Evolutionary conservation across 2,113 vertebrate species (phyloP).

Genomic region (Geothlypis trichas): DNA sequence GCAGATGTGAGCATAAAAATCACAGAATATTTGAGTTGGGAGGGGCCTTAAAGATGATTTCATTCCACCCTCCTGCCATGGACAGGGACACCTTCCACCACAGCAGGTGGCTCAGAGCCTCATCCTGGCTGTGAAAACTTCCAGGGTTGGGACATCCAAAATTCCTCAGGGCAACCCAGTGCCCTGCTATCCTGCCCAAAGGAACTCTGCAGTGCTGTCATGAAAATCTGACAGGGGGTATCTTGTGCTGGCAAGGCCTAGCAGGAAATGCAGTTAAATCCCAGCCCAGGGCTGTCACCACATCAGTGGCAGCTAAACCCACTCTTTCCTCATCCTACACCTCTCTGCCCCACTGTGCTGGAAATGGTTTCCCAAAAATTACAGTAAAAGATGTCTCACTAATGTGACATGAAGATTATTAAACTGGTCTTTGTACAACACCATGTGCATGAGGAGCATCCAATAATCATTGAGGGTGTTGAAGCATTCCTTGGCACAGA

Average conservation of each 20-base stretch:
- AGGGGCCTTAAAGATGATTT: neutral
- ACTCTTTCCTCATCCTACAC: neutral
- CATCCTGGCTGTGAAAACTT: neutral
- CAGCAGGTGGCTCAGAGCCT: neutral
- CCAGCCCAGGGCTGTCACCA: neutral
- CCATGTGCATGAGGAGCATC: neutral
- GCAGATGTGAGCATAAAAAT: neutral
- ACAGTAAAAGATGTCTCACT: neutral
- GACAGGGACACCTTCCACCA: neutral
- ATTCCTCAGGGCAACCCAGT: neutral
- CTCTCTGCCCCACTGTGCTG: neutral
- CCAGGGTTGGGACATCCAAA: neutral
- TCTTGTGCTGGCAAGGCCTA: neutral
- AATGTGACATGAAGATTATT: neutral
- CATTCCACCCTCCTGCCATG: neutral
- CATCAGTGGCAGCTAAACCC: neutral
- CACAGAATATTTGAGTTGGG: neutral
- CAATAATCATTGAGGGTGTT: neutral
- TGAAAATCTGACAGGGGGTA: neutral
- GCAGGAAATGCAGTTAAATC: neutral
- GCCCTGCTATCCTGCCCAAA: fast-evolving
- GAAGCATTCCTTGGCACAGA: neutral
- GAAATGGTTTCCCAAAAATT: neutral
- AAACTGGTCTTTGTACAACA: neutral
- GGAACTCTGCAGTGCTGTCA: neutral